A percentile compares a stretch with the other conserved stretches of the same genome.
phyloP scores from a whole-genome alignment of 2,797 vertebrate genomes.

The Nyctalus aviator region DNA sequence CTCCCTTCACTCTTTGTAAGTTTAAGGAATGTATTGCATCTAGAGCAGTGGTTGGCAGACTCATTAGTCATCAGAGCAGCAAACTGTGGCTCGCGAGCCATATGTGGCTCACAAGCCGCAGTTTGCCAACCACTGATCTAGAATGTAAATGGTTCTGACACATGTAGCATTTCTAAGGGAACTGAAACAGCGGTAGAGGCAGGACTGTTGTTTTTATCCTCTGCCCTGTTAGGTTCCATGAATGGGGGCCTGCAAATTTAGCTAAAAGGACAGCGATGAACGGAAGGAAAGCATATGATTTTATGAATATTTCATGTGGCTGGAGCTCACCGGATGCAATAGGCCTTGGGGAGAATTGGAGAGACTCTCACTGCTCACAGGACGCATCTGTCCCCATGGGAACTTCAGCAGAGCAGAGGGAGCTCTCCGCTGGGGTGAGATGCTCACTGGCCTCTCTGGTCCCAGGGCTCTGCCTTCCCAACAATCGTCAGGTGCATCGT shows the following conservation, averaged over 20 bases:
- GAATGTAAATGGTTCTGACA: neutral
- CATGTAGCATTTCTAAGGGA: neutral
- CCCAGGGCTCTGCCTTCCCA: neutral
- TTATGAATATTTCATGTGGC: slow-evolving; percentile 1
- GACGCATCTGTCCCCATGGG: neutral
- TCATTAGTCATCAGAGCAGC: too few relatives aligned
- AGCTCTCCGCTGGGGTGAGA: neutral
- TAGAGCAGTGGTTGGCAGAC: neutral
- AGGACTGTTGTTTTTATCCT: neutral
- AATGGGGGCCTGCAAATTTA: neutral
- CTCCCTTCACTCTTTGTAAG: neutral
- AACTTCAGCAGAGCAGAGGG: neutral
- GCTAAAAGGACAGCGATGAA: neutral
- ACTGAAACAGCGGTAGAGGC: neutral
- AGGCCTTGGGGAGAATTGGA: neutral
- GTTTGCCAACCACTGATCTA: neutral
- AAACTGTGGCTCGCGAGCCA: too few relatives aligned
- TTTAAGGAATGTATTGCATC: neutral
- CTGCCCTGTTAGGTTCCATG: neutral
- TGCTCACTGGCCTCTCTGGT: neutral
- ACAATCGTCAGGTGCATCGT: neutral
- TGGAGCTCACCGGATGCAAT: neutral
- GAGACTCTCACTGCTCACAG: accelerated
- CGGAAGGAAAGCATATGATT: neutral
- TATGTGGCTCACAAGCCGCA: too few relatives aligned